Base-by-base conservation (phyloP, 1,140 invertebrate species). In the Heliothis subflexa region DNA sequence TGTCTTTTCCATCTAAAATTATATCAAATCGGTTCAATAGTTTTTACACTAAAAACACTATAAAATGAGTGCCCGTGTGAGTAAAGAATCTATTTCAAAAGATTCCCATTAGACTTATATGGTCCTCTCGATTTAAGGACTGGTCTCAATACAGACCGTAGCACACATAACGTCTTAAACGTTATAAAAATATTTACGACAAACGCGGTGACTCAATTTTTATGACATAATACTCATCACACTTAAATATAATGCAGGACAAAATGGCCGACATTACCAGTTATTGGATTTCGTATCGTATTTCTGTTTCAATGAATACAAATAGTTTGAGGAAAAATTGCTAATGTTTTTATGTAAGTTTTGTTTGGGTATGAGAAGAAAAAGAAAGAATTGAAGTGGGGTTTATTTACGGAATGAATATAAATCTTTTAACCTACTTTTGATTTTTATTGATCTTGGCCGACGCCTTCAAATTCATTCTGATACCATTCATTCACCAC, bases 171-270 rank as follows among this genome's bases (percentile, higher is more conserved):
- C 47, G 45, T 21, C 61, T 25, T 0, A 16, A n/a, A 49, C 40
- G 73, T 64, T 75, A 52, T 75, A 75, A 75, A 75, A 75, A 52
- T 64, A 75, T 75, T 75, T 75, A 75, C 73, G 73, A 75, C 5
- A 1, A 47, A 14, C 47, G 28, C 14, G 59, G 47, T 3, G 47
- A 50, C 73, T 64, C 25, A 75, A 75, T 62, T 75, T 75, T 64
- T 75, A 62, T n/a, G 57, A 61, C 18, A 59, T 61, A 57, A 45
- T 75, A 64, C 59, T 75, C 73, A 75, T 75, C 59, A 75, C 47
- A 64, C 59, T 75, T 40, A 75, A 75, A 28, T 52, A 52, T 40
- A 57, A 47, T 12, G 40, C 12, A 18, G 28, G 13, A 62, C 50
- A 62, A 59, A 61, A 74, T 64, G 49, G 61, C 11, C 5, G 18